Evolutionary conservation across 2,797 vertebrate species (phyloP).

Genomic region (Carcharodon carcharias): DNA sequence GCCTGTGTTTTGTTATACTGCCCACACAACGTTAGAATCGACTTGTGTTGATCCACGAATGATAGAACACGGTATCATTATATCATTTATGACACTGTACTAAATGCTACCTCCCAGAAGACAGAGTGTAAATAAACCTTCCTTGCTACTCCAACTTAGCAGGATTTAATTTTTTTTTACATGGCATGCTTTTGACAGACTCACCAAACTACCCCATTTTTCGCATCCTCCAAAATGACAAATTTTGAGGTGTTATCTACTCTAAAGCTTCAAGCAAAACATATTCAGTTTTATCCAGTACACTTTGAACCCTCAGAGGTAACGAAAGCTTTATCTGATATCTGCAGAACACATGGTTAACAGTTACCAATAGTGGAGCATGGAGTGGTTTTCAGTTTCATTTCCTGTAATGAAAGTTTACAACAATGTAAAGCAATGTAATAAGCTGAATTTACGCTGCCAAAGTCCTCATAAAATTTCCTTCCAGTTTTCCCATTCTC

Average conservation of each 20-base stretch:
- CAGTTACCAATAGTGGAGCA: neutral
- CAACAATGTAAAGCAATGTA: neutral
- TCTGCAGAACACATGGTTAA: neutral
- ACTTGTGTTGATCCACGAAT: neutral
- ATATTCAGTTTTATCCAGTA: neutral
- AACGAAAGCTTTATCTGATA: neutral
- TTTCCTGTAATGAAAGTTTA: neutral
- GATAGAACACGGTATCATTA: neutral
- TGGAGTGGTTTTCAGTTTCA: neutral
- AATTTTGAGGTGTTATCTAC: neutral
- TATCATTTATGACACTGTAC: neutral
- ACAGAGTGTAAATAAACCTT: neutral
- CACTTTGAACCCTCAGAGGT: neutral
- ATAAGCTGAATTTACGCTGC: no score
- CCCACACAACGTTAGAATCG: neutral
- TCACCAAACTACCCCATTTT: neutral
- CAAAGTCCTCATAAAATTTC: neutral
- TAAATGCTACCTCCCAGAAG: neutral
- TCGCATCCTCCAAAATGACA: neutral
- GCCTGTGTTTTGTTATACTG: neutral
- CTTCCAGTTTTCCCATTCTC: neutral
- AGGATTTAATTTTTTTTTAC: neutral
- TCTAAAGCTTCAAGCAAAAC: no score
- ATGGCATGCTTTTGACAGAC: neutral
- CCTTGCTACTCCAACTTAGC: neutral